These are phyloP conservation scores for Tor tambroides DNA, from an alignment of 2,113 vertebrate genomes.

Conservation along the genomic window DNA sequence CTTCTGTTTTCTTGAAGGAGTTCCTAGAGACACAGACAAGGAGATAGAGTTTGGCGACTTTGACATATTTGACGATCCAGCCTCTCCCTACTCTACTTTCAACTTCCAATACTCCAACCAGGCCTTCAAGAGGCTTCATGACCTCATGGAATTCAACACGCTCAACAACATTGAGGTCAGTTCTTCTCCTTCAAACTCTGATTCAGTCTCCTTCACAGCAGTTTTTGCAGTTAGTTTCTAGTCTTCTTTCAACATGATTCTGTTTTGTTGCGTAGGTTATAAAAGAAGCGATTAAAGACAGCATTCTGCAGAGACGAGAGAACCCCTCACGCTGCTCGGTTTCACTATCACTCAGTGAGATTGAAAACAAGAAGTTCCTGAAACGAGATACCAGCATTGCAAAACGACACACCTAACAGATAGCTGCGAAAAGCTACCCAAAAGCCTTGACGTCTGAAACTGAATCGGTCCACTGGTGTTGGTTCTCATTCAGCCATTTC, in stretches of 20 bases:
- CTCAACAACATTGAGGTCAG: slow-evolving; percentile 93
- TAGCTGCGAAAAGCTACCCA: slow-evolving; percentile 32
- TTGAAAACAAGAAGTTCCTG: slow-evolving; percentile 86
- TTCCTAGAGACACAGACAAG: slow-evolving; percentile 86
- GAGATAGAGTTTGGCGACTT: slow-evolving; percentile 94
- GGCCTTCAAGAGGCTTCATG: slow-evolving; percentile 90
- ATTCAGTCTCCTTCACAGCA: neutral
- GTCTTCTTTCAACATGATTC: neutral
- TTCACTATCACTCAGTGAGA: slow-evolving; percentile 85
- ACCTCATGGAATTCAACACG: slow-evolving; percentile 98
- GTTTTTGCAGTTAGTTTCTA: neutral
- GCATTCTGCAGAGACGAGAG: slow-evolving; percentile 85
- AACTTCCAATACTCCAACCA: slow-evolving; percentile 96
- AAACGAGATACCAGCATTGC: slow-evolving; percentile 77
- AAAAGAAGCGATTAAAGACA: slow-evolving; percentile 87
- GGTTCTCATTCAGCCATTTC: neutral
- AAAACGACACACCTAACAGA: slow-evolving; percentile 37
- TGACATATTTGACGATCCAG: slow-evolving; percentile 95
- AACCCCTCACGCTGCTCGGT: slow-evolving; percentile 80
- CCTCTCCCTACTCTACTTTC: slow-evolving; percentile 94
- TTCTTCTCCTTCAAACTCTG: neutral
- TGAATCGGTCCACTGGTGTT: neutral
- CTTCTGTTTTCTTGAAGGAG: slow-evolving; percentile 71
- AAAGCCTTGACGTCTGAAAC: neutral
- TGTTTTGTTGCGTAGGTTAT: slow-evolving; percentile 79